Evolutionary conservation across 2,797 vertebrate genomes (phyloP).

Genomic region (Luscinia megarhynchos): DNA sequence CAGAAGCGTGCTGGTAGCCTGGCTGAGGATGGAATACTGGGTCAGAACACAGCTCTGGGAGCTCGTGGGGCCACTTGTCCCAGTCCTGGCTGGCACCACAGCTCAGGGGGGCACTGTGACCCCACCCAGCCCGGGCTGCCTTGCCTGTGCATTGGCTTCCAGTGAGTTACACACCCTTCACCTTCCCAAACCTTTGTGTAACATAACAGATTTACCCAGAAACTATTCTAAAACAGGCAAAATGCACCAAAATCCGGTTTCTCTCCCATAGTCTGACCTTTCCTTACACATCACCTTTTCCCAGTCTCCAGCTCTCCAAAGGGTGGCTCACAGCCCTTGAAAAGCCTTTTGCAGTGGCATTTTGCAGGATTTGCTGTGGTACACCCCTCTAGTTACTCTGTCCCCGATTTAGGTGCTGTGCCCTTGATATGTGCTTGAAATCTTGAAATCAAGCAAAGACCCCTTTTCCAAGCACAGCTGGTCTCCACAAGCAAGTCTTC

Average conservation of each 20-base stretch:
- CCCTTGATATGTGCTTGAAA: background rate
- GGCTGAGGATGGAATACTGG: background rate
- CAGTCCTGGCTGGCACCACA: background rate
- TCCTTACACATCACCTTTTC: background rate
- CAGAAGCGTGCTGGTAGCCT: background rate
- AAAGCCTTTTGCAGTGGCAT: background rate
- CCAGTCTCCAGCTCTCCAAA: background rate
- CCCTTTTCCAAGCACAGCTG: background rate
- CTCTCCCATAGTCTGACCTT: background rate
- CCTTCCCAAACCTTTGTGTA: background rate
- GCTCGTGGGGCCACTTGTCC: background rate
- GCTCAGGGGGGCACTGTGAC: background rate
- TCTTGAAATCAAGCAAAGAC: background rate
- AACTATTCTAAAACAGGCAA: background rate
- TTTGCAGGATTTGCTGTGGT: background rate
- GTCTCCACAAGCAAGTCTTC: background rate
- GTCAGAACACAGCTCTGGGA: background rate
- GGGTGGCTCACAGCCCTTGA: background rate
- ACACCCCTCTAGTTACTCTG: background rate
- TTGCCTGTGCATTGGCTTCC: background rate
- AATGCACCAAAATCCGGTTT: background rate
- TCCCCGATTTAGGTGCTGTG: background rate
- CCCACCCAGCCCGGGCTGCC: rapidly evolving
- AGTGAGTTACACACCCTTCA: rapidly evolving
- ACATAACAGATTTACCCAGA: background rate